phyloP scores from a whole-genome alignment of 2,797 vertebrate species.

The Hephaestus fuliginosus region DNA sequence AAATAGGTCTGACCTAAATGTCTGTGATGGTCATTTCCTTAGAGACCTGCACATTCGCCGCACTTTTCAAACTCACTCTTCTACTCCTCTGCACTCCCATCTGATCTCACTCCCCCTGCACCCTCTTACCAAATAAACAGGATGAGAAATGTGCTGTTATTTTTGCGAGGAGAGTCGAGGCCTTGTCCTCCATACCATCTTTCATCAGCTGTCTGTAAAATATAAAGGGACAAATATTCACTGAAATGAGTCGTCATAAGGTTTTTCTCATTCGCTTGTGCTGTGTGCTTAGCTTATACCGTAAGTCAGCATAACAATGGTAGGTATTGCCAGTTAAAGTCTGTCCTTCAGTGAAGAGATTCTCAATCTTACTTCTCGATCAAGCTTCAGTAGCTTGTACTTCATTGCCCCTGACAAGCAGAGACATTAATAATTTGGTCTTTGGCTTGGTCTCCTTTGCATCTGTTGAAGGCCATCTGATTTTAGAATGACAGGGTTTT shows the following conservation, averaged over 20 bases:
- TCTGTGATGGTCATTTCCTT: constrained; percentile 26
- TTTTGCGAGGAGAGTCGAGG: background rate
- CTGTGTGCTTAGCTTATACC: background rate
- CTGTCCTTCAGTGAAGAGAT: constrained; percentile 24
- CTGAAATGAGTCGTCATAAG: background rate
- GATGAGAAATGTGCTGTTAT: constrained; percentile 13
- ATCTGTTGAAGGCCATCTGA: constrained; percentile 55
- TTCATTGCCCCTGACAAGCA: constrained; percentile 46
- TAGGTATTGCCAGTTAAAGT: background rate
- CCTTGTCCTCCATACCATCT: background rate
- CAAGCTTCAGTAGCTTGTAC: constrained; percentile 33
- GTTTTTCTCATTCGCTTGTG: background rate
- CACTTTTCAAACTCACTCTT: background rate
- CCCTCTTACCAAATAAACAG: constrained; percentile 13
- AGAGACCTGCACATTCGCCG: constrained; percentile 4
- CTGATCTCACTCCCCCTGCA: constrained; percentile 10
- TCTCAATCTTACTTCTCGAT: constrained; percentile 30
- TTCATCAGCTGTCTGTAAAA: background rate
- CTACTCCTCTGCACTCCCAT: constrained; percentile 6
- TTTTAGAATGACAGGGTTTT: constrained; percentile 56
- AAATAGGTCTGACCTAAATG: constrained; percentile 9
- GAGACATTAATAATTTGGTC: constrained; percentile 57
- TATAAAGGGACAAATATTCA: background rate
- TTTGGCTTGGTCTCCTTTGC: constrained; percentile 49
- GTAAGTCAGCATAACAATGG: background rate